Evolutionary conservation across 2,888 invertebrate species (phyloP).

Genomic region (Scaptomyza reducta): DNA sequence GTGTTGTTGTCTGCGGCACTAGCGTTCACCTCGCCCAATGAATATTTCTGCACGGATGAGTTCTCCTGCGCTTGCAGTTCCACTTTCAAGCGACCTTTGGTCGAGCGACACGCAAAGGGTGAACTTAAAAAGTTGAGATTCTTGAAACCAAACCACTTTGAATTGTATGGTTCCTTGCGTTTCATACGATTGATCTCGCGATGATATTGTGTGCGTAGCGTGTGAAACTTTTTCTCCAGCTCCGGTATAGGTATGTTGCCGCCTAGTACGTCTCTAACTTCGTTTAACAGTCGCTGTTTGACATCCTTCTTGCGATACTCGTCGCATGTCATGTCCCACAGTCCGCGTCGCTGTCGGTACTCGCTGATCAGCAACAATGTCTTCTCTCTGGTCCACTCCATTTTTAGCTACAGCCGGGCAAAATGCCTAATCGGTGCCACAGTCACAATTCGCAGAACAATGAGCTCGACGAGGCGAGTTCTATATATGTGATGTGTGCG

Average conservation of each 20-base stretch:
- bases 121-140: constrained; percentile 87
- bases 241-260: constrained; percentile 84
- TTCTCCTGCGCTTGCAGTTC: constrained; percentile 79
- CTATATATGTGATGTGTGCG: constrained; percentile 12
- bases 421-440: constrained; percentile 58
- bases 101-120: constrained; percentile 84
- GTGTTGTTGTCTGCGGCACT: constrained; percentile 53
- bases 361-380: constrained; percentile 82
- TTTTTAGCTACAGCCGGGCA: constrained; percentile 69
- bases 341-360: constrained; percentile 82
- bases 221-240: constrained; percentile 87
- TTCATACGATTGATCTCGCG: constrained; percentile 86
- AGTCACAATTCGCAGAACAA: constrained; percentile 65
- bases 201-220: constrained; percentile 87
- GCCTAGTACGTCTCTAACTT: constrained; percentile 81
- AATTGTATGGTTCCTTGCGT: constrained; percentile 86
- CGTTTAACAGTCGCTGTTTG: constrained; percentile 81
- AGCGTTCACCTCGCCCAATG: constrained; percentile 70
- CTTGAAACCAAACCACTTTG: constrained; percentile 86
- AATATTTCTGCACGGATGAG: constrained; percentile 74
- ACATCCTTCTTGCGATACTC: constrained; percentile 84
- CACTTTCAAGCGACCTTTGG: constrained; percentile 80
- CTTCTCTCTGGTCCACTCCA: constrained; percentile 84
- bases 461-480: constrained; percentile 48
- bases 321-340: constrained; percentile 84